These are phyloP conservation scores for Gila orcuttii DNA, from an alignment of 2,113 vertebrate species.

Conservation along the genomic window DNA sequence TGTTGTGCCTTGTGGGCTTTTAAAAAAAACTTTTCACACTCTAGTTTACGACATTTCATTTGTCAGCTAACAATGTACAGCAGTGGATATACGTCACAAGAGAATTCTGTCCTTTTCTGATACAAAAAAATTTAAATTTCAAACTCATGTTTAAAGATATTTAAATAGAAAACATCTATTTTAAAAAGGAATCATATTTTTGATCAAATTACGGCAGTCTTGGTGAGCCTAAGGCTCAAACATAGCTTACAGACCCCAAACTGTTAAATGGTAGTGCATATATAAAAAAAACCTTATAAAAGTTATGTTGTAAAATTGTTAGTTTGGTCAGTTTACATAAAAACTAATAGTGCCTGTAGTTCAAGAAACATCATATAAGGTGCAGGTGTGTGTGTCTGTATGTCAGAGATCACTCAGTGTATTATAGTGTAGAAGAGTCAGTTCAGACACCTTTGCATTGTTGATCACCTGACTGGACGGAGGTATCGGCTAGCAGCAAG, in stretches of 20 bases:
- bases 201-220: neutral
- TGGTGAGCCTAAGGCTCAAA: neutral
- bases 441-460: neutral
- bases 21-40: neutral
- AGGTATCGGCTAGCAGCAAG: conserved; percentile 33
- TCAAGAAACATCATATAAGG: neutral
- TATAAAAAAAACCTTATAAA: neutral
- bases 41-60: neutral
- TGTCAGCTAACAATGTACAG: neutral
- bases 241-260: neutral
- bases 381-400: neutral
- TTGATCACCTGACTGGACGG: conserved; percentile 20
- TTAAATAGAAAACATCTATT: neutral
- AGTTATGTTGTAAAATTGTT: neutral
- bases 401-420: neutral
- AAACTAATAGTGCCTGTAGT: neutral
- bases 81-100: neutral
- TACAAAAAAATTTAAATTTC: neutral
- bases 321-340: neutral
- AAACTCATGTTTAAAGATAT: neutral
- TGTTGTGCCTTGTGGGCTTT: neutral
- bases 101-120: neutral
- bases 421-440: neutral
- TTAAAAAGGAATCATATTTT: neutral
- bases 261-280: neutral